Percentiles rank a stretch among this genome's conserved stretches.
Evolutionary conservation across 2,113 vertebrate genomes (phyloP).

Genomic region (Myanophis thanlyinensis): DNA sequence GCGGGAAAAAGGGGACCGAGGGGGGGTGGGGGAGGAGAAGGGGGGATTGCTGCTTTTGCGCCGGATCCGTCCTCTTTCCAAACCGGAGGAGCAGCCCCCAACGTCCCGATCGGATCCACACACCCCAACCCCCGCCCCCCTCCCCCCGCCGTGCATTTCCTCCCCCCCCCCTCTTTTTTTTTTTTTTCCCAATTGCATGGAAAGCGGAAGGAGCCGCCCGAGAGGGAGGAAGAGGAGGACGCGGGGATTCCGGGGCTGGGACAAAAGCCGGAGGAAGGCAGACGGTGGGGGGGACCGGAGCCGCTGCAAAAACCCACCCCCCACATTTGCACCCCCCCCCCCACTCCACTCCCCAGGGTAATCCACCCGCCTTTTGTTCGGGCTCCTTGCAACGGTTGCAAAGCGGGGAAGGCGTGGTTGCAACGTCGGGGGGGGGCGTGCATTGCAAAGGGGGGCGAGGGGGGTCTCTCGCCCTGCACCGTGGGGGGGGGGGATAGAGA

Average conservation of each 20-base stretch:
- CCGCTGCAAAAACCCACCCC: too few relatives aligned
- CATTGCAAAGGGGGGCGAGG: neutral
- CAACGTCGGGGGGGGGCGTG: neutral
- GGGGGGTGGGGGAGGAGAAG: neutral
- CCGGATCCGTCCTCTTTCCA: neutral
- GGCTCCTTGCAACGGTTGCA: neutral
- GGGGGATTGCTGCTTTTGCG: neutral
- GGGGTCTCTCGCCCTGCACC: neutral
- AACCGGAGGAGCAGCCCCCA: neutral
- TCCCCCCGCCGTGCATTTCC: neutral
- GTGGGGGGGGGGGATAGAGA: neutral
- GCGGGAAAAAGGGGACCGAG: neutral
- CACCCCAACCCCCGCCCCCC: too few relatives aligned
- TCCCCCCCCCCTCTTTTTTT: too few relatives aligned
- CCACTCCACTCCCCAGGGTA: too few relatives aligned
- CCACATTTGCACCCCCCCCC: too few relatives aligned
- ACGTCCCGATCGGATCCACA: neutral
- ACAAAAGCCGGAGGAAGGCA: neutral
- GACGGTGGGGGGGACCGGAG: neutral
- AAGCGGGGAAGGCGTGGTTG: neutral
- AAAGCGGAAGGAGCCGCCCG: conserved; percentile 10
- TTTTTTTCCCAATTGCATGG: neutral
- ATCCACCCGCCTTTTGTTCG: neutral
- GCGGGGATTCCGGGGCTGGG: neutral
- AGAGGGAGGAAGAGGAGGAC: neutral